phyloP scores from a whole-genome alignment of 2,797 vertebrate species.

The Crenichthys baileyi region DNA sequence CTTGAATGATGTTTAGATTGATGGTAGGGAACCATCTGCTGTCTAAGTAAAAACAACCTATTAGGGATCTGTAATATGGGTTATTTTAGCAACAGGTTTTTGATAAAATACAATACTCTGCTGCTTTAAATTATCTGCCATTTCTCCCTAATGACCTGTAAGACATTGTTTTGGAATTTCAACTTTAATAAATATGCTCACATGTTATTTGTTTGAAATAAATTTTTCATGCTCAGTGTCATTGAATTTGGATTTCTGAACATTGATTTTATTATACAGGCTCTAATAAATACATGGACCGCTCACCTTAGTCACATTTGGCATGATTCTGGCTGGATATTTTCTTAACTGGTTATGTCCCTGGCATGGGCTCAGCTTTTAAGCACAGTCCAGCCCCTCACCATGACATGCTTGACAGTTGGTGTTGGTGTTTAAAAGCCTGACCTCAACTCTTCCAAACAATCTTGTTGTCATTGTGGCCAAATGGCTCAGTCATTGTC shows the following conservation, averaged over 20 bases:
- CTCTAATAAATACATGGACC: no score
- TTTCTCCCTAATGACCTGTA: not conserved
- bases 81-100: constrained; percentile 3
- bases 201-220: not conserved
- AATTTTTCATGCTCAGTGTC: not conserved
- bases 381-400: not conserved
- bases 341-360: not conserved
- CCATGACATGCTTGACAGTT: not conserved
- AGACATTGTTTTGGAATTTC: no score
- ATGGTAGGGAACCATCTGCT: not conserved
- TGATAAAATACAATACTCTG: not conserved
- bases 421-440: not conserved
- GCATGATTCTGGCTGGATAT: not conserved
- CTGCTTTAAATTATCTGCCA: not conserved
- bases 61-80: not conserved
- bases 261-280: not conserved
- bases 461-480: not conserved
- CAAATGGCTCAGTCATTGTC: not conserved
- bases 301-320: not conserved
- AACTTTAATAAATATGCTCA: not conserved
- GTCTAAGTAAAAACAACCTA: not conserved
- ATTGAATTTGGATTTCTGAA: not conserved
- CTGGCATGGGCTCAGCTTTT: not conserved
- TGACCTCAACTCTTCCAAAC: not conserved
- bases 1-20: no score